Percentiles rank a stretch among this genome's conserved stretches.
Conservation (phyloP, 2,113 vertebrate species). For the Gavialis gangeticus region DNA sequence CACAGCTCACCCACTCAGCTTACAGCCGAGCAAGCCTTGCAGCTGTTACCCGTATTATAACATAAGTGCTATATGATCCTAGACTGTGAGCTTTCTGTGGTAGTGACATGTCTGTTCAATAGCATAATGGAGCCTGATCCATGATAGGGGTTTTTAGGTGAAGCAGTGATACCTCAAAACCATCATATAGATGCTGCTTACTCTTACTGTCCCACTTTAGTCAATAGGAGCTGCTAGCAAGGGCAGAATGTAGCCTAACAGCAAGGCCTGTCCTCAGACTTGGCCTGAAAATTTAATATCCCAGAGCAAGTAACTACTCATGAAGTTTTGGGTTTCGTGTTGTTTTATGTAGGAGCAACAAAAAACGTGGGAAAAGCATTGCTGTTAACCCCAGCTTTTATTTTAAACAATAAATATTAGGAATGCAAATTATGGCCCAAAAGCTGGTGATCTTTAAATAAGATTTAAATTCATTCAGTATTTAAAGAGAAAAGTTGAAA, state of each 20-base stretch:
- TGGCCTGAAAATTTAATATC: not conserved
- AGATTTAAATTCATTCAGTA: conserved; percentile 60
- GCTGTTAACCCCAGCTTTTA: not conserved
- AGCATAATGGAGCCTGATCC: not conserved
- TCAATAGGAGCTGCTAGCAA: not conserved
- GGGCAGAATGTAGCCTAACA: not conserved
- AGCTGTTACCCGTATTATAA: too few relatives aligned
- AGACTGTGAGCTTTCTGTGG: not conserved
- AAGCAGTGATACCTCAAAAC: not conserved
- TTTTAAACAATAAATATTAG: conserved; percentile 32
- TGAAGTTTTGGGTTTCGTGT: not conserved
- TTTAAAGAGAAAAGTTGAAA: conserved; percentile 62
- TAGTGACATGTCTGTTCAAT: not conserved
- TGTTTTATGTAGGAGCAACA: not conserved
- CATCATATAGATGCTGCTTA: not conserved
- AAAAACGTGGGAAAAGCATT: conserved; percentile 1
- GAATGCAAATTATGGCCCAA: conserved; percentile 49
- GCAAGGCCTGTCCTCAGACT: not conserved
- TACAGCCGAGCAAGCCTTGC: too few relatives aligned
- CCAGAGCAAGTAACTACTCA: not conserved
- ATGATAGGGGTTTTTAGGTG: not conserved
- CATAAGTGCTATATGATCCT: fast-evolving
- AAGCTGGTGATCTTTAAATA: conserved; percentile 66
- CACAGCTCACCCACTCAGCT: too few relatives aligned
- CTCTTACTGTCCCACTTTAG: not conserved